Evolutionary conservation across 2,797 vertebrate genomes (phyloP), one percentile per base, ranked within the genome.

Genomic region (Propithecus perrieri): DNA sequence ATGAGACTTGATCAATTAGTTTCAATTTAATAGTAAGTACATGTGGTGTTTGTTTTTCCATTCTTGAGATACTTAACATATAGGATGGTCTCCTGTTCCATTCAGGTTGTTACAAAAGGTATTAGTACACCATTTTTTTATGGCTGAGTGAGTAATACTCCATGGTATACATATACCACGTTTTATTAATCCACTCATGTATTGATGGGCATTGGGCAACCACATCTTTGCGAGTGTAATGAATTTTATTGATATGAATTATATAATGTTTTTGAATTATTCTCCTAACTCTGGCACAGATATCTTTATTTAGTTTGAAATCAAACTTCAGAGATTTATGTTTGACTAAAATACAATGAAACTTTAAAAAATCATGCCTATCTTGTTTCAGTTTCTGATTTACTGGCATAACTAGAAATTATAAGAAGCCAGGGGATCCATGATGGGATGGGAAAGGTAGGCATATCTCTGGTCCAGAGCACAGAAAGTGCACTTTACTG

Each of bases 231-330:
- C 4, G 10, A 59, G 24, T 59, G 57, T 59, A 57, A 65, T 65
- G 7, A 85, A 43, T 33, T 75, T 84, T 95, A 78, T 75, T 41
- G 57, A 75, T 94, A 63, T 61, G 15, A 89, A 12, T 48, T 89
- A 15, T 2, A 59, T 74, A 71, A 53, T 38, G 5, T 61, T 50
- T 86, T 92, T 22, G 72, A 94, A 22, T 63, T 75, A 85, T 94
- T 94, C 43, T 65, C 14, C n/a, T 75, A 80, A 80, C 9, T 85
- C 35, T 75, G 5, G 46, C 24, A 96, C 50, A 89, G 33, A 69
- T 53, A 71, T 26, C 13, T 84, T 95, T 86, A 75, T 90, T 79
- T 50, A 46, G 46, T 93, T 89, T 89, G 13, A 88, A 86, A 91
- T 83, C 15, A 63, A 94, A 95, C 7, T 63, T 86, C 24, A 90